Evolutionary conservation across 2,888 invertebrate species (phyloP), one percentile per base, ranked within the genome.

Genomic region (Crossocerus cetratus): DNA sequence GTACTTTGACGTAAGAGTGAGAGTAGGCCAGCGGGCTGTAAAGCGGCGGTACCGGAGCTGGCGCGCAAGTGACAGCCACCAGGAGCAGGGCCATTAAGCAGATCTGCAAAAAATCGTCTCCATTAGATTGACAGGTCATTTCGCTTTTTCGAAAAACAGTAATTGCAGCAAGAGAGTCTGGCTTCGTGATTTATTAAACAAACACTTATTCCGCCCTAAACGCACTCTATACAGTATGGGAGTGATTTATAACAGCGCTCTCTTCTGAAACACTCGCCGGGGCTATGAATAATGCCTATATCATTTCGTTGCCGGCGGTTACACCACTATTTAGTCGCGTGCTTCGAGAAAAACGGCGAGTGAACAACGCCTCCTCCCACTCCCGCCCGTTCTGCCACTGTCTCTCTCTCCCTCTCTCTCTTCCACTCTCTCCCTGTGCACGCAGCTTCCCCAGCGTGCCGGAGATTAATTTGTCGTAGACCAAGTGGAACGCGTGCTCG

Each of bases 41-140:
- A 43, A 69, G n/a, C 21, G 76, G 81, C 18, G 75, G 81, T 59
- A 67, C 65, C 5, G 83, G 79, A 0, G 74, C 73, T 20, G 81
- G 77, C 2, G 65, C 71, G 20, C 72, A 66, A 2, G 59, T 57
- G 16, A 56, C 76, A 3, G 77, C 78, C 16, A 63, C 56, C n/a
- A 77, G 32, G 14, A 69, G 23, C 23, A 76, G 58, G 3, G 76
- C 75, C 11, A 80, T 56, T 57, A 81, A 5, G 13, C 80, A 53
- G 2, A 81, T 57, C 85, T 85, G 78, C 42, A 5, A 53, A 16
- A 13, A 64, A 49, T 20, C 43, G 42, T 1, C n/a, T 49, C 13
- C n/a, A 16, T 49, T 49, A 49, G 14, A 49, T n/a, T 49, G 1
- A 32, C 32, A 32, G 8, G 5, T 32, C 11, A 5, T 32, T 32